Base-by-base conservation (phyloP, 2,888 invertebrate species). In the Cheiracanthium punctorium region DNA sequence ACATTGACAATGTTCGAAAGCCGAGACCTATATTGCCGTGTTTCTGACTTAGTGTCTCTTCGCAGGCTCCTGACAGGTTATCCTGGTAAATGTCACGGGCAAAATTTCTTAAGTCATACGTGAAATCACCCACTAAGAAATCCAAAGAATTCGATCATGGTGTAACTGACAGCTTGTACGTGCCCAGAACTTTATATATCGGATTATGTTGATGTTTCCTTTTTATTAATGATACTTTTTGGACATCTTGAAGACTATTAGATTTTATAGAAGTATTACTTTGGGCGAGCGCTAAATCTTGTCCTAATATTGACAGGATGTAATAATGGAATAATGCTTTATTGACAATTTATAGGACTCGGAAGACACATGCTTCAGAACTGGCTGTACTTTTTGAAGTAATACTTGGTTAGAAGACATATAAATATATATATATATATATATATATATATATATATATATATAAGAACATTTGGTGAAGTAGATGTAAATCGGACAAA, bases 231-330 rank as follows among this genome's bases (percentile, higher is more conserved):
- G 71, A 30, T 52, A 74, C 75, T 48, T 71, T 71, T 41, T 20
- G 24, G 28, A n/a, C 70, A 24, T 70, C 43, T 71, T 28, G 72
- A 48, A 73, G 73, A 33, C 29, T 24, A 41, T 80, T 33, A 67
- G 67, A 65, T 73, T 37, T 65, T 65, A n/a, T 20, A 72, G 37
- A 69, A 52, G 74, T 43, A 75, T 75, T 41, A 73, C 64, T 70
- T 58, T 7, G 48, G 33, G 58, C 58, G 71, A 37, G 4, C 29
- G 73, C 58, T 71, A 75, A 75, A 70, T 76, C 64, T 43, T 70
- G 71, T 71, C 75, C 76, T 76, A 82, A 82, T 82, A 82, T 82
- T 82, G 82, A 82, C 82, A 76, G 41, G 52, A 17, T 24, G 12
- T 24, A 33, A 32, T 30, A 64, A 29, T 30, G 33, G 14, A n/a